Base-by-base conservation (phyloP, 2,113 vertebrate genomes). In the Vidua macroura region DNA sequence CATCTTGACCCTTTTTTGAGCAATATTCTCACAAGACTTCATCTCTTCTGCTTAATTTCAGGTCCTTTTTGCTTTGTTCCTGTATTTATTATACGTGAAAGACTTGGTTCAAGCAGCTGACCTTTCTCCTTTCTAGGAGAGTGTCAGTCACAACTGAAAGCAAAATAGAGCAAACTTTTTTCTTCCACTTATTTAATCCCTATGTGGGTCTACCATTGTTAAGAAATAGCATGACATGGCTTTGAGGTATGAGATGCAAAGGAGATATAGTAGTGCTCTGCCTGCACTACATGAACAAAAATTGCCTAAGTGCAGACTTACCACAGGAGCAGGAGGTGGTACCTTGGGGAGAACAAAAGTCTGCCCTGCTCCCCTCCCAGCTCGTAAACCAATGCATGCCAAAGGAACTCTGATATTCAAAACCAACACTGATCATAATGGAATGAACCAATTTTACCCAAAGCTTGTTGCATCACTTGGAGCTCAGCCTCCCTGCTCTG, bases 341-440 rank as follows among this genome's bases (percentile, higher is more conserved):
- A 0, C 12, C 51, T 22, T 37, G 19, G 22, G 18, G 10, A 48
- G 12, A 55, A 9, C 5, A 63, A 51, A 92, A 44, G 9, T 33
- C 12, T 9, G 24, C 37, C 24, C 59, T 67, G 6, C 8, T 46
- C 79, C 19, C 39, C 20, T 82, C 39, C 11, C 56, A 79, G 0
- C 35, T 37, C 49, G 24, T 53, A 76, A 86, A 75, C 5, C 19
- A 8, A 17, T 21, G 11, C 6, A 43, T 39, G 15, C 7, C 41
- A 43, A 72, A 63, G 39, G 51, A 91, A 14, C 16, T 4, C 7
- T 1, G 1, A 7, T 33, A 74, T 72, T 74, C 28, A 58, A 53
- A 52, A 49, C 5, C 22, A 44, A 2, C 3, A 8, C 0, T 10
- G 11, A 41, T 31, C n/a, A 28, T 13, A 44, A 44, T 0, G 0